Base-by-base conservation (phyloP, 2,888 invertebrate species). In the Petrolisthes manimaculis region DNA sequence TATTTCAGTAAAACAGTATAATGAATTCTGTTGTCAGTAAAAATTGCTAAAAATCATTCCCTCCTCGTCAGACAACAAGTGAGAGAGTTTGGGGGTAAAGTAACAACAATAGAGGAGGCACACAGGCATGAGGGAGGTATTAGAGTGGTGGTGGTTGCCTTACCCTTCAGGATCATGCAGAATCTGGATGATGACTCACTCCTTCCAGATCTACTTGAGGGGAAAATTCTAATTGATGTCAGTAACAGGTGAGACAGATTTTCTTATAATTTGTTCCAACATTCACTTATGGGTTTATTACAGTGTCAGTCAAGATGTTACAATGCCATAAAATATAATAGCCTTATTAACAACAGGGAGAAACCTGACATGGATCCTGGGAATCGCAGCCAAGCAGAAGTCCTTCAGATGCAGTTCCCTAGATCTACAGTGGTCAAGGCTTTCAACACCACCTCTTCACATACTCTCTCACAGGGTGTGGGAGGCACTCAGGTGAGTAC, bases 141-240 rank as follows among this genome's bases (percentile, higher is more conserved):
- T 4, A 37, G 24, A 12, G 80, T 80, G 80, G 80, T 80, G 56
- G 24, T 79, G 55, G 56, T 80, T 37, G 80, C 80, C 9, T 55
- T 80, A 14, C 80, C 80, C 37, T 61, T 61, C 80, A 37, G 37
- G 37, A 37, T 37, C 37, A 37, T 37, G 37, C 37, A 37, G 37
- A 37, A 37, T 37, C 55, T 37, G 12, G 56, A 79, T 37, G 12
- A 56, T 37, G 55, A 55, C 61, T 71, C 83, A n/a, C 83, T 69
- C 0, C 71, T 71, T 18, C 3, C 37, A 18, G 9, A 61, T 9
- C 80, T 24, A 21, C 80, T 80, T 5, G 61, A 55, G 12, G 80
- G 80, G n/a, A 80, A 80, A 14, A 61, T 80, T 37, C 56, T 80
- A 6, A 80, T 80, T 56, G 80, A 79, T 21, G 80, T 80, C 21